Conservation (phyloP, 2,888 invertebrate species). For the Drosophila limbata region DNA sequence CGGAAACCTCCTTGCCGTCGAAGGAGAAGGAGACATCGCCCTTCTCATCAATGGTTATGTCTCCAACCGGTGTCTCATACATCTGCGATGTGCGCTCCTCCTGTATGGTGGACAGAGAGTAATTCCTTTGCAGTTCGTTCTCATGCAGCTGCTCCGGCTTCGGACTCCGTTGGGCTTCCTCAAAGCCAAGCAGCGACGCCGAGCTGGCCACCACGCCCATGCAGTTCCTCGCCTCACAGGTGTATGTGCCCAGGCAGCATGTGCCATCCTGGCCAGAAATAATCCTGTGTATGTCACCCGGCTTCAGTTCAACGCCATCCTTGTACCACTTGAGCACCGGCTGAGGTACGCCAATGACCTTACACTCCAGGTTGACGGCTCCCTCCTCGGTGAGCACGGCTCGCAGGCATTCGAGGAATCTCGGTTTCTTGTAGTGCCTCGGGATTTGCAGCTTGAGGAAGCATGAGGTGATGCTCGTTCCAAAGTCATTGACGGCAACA, state of each 20-base stretch:
- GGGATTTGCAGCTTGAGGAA: constrained; percentile 94
- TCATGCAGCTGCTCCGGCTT: constrained; percentile 86
- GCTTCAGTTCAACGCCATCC: constrained; percentile 94
- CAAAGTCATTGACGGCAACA: constrained; percentile 94
- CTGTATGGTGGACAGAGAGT: constrained; percentile 95
- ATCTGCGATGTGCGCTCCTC: constrained; percentile 95
- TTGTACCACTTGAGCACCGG: constrained; percentile 97
- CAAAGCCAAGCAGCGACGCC: constrained; percentile 94
- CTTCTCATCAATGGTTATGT: constrained; percentile 91
- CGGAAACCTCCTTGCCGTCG: constrained; percentile 96
- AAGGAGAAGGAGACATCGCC: constrained; percentile 96
- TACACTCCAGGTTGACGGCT: constrained; percentile 96
- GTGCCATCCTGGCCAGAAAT: constrained; percentile 96
- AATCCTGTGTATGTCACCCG: constrained; percentile 95
- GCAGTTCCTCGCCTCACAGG: constrained; percentile 95
- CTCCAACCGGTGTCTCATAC: constrained; percentile 93
- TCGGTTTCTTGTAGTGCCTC: constrained; percentile 94
- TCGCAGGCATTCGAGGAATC: constrained; percentile 93
- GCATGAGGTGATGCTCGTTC: constrained; percentile 94
- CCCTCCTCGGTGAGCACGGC: constrained; percentile 94
- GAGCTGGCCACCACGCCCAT: constrained; percentile 96
- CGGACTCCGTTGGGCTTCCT: constrained; percentile 89
- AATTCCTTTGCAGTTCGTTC: constrained; percentile 88
- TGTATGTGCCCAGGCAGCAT: constrained; percentile 95
- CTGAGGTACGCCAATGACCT: constrained; percentile 96